These are phyloP conservation scores for Ectropis crepuscularia DNA, from an alignment of 2,888 invertebrate genomes.

Conservation along the genomic window DNA sequence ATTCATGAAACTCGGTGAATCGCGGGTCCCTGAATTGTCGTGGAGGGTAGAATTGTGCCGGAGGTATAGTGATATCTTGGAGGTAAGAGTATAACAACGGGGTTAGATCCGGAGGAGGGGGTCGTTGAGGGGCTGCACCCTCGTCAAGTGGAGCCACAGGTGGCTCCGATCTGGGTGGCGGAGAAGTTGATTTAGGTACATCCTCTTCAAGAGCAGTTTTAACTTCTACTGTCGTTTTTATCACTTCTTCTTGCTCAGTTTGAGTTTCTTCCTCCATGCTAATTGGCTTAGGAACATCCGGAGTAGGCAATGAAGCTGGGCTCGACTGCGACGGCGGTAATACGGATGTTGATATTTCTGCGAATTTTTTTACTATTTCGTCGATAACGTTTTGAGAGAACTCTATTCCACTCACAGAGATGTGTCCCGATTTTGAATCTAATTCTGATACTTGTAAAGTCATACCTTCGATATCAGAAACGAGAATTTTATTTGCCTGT, in stretches of 20 bases:
- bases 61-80: constrained; percentile 81
- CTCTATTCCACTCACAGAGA: constrained; percentile 88
- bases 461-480: constrained; percentile 92
- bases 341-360: constrained; percentile 71
- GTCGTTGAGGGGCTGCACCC: constrained; percentile 69
- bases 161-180: constrained; percentile 46
- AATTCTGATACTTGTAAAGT: constrained; percentile 90
- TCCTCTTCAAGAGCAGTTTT: constrained; percentile 40
- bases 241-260: constrained; percentile 58
- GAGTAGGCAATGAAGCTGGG: constrained; percentile 41
- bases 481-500: constrained; percentile 91
- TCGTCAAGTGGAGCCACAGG: constrained; percentile 55
- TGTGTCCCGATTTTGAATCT: constrained; percentile 88
- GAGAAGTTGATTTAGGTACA: constrained; percentile 41
- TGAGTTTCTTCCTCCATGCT: constrained; percentile 77
- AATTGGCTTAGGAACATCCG: constrained; percentile 55
- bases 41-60: constrained; percentile 75
- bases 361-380: constrained; percentile 85
- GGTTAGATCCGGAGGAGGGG: constrained; percentile 78
- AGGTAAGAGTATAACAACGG: constrained; percentile 81
- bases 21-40: constrained; percentile 68
- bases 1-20: constrained; percentile 67
- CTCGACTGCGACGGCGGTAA: constrained; percentile 41
- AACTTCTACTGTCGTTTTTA: constrained; percentile 40
- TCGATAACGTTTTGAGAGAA: constrained; percentile 88